phyloP scores from a whole-genome alignment of 1,140 invertebrate genomes.

The Pseudomyrmex pallidus region DNA sequence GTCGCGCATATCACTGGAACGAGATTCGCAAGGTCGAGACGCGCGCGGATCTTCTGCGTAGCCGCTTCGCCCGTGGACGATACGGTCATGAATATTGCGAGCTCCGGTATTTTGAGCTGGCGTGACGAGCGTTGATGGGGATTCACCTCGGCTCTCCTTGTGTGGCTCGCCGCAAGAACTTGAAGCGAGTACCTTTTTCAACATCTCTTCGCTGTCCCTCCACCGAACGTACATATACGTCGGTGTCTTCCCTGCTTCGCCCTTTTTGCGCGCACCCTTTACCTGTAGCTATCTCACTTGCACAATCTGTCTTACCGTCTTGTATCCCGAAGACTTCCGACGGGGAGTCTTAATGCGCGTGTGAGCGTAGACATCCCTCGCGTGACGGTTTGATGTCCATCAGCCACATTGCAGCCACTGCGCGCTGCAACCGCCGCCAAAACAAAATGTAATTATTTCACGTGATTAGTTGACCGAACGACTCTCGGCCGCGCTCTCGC shows the following conservation, averaged over 20 bases:
- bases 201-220: constrained; percentile 62
- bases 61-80: constrained; percentile 33
- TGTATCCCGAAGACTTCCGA: neutral
- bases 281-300: neutral
- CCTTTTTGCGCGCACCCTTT: constrained; percentile 45
- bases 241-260: neutral
- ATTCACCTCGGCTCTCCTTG: constrained; percentile 77
- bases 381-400: constrained; percentile 81
- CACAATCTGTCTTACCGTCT: neutral
- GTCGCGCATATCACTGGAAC: constrained; percentile 1
- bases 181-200: constrained; percentile 73
- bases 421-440: constrained; percentile 67
- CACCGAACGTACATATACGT: constrained; percentile 7
- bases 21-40: constrained; percentile 1
- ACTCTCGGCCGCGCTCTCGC: constrained; percentile 21
- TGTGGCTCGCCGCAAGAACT: constrained; percentile 81
- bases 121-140: constrained; percentile 83
- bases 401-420: constrained; percentile 67
- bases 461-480: constrained; percentile 80
- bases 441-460: constrained; percentile 84
- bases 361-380: constrained; percentile 68
- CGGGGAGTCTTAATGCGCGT: constrained; percentile 37
- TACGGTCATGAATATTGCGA: constrained; percentile 79
- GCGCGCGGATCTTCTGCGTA: constrained; percentile 2
- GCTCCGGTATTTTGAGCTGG: constrained; percentile 80